Conservation (phyloP, 1,140 invertebrate genomes). For the Harpegnathos saltator region DNA sequence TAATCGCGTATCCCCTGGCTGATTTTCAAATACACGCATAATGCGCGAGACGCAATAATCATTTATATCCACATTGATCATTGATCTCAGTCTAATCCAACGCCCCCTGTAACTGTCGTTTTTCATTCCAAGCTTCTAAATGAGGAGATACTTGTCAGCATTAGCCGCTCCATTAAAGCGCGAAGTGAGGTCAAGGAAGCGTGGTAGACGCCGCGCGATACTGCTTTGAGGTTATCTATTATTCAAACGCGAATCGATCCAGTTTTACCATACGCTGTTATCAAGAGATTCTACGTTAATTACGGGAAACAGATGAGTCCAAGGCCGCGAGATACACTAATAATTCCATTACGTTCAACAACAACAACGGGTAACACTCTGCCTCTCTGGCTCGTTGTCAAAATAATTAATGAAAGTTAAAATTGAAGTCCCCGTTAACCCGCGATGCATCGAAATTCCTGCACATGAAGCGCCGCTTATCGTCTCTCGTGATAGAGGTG, state of each 20-base stretch:
- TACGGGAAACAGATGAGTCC: neutral
- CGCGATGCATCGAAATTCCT: no score
- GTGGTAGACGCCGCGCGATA: slow-evolving; percentile 5
- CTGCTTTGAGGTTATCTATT: neutral
- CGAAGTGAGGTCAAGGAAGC: neutral
- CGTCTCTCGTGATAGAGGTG: no score
- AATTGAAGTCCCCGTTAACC: no score
- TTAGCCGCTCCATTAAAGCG: neutral
- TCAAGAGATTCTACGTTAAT: neutral
- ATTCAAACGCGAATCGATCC: slow-evolving; percentile 23
- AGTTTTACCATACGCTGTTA: neutral
- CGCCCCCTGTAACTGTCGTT: neutral
- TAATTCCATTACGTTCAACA: neutral
- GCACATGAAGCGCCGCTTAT: no score
- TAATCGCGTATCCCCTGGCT: neutral
- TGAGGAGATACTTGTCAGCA: neutral
- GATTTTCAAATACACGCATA: neutral
- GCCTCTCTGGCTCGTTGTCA: no score
- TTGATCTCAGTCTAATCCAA: slow-evolving; percentile 33
- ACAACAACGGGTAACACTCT: no score
- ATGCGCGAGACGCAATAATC: slow-evolving; percentile 5
- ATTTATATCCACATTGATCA: slow-evolving; percentile 41
- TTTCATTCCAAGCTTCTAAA: neutral
- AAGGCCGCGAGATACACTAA: neutral
- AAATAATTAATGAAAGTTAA: no score